phyloP scores from a whole-genome alignment of 2,888 invertebrate species.

The Drosophila borealis region DNA sequence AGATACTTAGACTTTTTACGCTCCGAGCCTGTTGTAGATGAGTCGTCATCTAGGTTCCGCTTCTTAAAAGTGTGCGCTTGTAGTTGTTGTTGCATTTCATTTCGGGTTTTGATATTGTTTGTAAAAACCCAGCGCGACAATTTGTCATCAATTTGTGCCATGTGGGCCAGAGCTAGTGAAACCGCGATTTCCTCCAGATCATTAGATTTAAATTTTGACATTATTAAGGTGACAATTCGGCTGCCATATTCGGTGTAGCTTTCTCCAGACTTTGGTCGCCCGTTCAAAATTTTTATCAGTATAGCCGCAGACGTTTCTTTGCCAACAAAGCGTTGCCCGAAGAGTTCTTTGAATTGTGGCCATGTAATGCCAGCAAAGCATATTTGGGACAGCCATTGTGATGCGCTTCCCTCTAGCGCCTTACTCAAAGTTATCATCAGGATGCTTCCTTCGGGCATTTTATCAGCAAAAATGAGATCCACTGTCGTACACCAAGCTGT shows the following conservation, averaged over 20 bases:
- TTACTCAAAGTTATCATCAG: background rate
- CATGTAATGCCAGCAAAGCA: slow-evolving; percentile 11
- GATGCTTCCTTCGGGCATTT: background rate
- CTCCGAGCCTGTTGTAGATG: background rate
- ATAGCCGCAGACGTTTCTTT: slow-evolving; percentile 5
- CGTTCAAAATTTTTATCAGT: slow-evolving; percentile 4
- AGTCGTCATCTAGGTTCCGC: background rate
- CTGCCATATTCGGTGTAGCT: slow-evolving; percentile 12
- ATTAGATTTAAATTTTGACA: slow-evolving; percentile 16
- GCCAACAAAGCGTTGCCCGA: slow-evolving; percentile 7
- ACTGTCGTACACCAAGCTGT: background rate
- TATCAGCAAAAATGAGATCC: slow-evolving; percentile 1
- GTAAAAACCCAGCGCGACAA: slow-evolving; percentile 23
- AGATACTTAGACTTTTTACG: slow-evolving; percentile 1
- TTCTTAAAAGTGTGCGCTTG: slow-evolving; percentile 15
- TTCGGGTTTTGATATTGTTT: slow-evolving; percentile 4
- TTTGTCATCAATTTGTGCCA: slow-evolving; percentile 16
- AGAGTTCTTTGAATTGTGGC: slow-evolving; percentile 7
- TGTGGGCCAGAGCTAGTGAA: slow-evolving; percentile 14
- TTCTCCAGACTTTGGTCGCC: slow-evolving; percentile 15
- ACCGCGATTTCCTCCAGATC: slow-evolving; percentile 18
- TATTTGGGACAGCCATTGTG: background rate
- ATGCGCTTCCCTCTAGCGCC: too few species aligned
- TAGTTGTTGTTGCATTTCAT: slow-evolving; percentile 11
- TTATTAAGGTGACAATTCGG: slow-evolving; percentile 10